A percentile compares a stretch with the other conserved stretches of the same genome.
Evolutionary conservation across 2,113 vertebrate species (phyloP).

Genomic region (Gobiocypris rarus): DNA sequence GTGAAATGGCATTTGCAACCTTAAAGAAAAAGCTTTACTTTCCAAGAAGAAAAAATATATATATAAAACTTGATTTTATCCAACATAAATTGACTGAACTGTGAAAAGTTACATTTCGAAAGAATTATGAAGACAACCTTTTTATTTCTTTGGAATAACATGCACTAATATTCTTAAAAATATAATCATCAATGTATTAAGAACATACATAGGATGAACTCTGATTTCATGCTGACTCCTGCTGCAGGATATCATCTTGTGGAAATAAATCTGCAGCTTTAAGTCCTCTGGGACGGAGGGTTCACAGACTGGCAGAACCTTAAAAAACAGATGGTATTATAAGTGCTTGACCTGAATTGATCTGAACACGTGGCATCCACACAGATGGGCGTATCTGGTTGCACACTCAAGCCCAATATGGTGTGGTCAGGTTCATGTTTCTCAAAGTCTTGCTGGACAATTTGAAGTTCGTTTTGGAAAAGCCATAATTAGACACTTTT

Average conservation of each 20-base stretch:
- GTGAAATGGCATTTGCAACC: no score
- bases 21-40: no score
- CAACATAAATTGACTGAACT: no score
- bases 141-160: no score
- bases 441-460: background rate
- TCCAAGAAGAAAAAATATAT: no score
- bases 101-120: no score
- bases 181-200: no score
- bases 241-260: slow-evolving; percentile 15
- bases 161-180: no score
- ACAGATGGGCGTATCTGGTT: background rate
- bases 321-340: slow-evolving; percentile 5
- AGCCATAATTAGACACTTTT: background rate
- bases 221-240: background rate
- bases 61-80: no score
- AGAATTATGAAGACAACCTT: no score
- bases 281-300: background rate
- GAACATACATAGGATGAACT: no score
- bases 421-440: background rate
- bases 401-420: background rate
- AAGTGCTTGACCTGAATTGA: slow-evolving; percentile 9
- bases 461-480: background rate
- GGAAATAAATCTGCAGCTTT: background rate
- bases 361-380: background rate
- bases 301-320: background rate